Evolutionary conservation across 1,140 invertebrate genomes (phyloP).

Genomic region (Drosophila ficusphila): DNA sequence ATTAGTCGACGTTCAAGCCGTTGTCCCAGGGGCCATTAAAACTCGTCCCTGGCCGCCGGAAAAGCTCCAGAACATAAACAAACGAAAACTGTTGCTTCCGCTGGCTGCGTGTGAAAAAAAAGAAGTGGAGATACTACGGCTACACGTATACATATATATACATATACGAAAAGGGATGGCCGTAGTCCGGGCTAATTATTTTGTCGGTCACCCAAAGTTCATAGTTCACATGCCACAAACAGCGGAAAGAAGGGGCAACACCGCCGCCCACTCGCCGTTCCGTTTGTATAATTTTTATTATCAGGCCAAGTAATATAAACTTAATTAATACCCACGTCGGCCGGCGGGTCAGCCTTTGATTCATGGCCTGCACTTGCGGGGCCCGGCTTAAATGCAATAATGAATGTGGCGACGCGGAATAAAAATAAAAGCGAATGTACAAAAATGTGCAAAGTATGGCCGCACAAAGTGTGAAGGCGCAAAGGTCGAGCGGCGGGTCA

Average conservation of each 20-base stretch:
- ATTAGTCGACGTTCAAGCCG: slow-evolving; percentile 72
- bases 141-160: too few species aligned
- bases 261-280: slow-evolving; percentile 18
- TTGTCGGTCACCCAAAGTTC: slow-evolving; percentile 77
- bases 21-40: slow-evolving; percentile 69
- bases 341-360: slow-evolving; percentile 50
- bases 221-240: slow-evolving; percentile 69
- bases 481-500: slow-evolving; percentile 4
- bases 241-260: neutral
- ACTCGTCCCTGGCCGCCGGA: slow-evolving; percentile 54
- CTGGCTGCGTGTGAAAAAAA: slow-evolving; percentile 13
- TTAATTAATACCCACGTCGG: slow-evolving; percentile 66
- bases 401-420: slow-evolving; percentile 44
- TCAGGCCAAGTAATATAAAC: slow-evolving; percentile 72
- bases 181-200: slow-evolving; percentile 72
- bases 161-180: neutral
- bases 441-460: slow-evolving; percentile 22
- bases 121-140: neutral
- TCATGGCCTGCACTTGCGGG: slow-evolving; percentile 66
- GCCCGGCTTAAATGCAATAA: slow-evolving; percentile 64
- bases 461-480: slow-evolving; percentile 29
- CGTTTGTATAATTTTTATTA: slow-evolving; percentile 71
- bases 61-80: slow-evolving; percentile 59
- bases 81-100: slow-evolving; percentile 80
- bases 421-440: slow-evolving; percentile 8